Evolutionary conservation across 2,113 vertebrate genomes (phyloP).

Genomic region (Burhinus bistriatus): DNA sequence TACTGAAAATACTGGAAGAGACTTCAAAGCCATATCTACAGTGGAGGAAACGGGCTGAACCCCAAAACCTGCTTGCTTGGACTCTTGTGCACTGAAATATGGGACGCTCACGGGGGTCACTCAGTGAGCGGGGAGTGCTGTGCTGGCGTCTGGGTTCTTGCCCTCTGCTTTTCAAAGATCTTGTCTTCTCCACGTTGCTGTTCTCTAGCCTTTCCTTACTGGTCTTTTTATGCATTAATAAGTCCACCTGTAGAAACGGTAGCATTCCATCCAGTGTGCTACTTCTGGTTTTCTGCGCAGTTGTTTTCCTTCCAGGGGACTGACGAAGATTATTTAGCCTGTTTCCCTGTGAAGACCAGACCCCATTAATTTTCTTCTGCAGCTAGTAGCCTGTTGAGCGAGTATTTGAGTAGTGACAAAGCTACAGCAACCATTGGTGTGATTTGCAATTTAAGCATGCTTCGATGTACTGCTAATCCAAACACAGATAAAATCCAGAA

Average conservation of each 20-base stretch:
- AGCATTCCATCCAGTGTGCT: not conserved
- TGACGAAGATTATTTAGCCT: not conserved
- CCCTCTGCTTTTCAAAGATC: not conserved
- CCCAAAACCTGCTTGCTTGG: not conserved
- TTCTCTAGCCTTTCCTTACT: not conserved
- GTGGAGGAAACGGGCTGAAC: not conserved
- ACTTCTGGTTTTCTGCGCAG: not conserved
- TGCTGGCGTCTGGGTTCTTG: not conserved
- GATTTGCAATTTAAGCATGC: fast-evolving
- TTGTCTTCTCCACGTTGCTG: not conserved
- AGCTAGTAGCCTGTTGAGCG: not conserved
- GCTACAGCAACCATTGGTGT: not conserved
- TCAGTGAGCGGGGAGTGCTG: not conserved
- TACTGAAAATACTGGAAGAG: not conserved
- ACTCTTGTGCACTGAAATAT: not conserved
- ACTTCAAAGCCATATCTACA: fast-evolving
- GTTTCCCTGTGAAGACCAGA: not conserved
- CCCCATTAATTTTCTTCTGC: not conserved
- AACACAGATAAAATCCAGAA: not conserved
- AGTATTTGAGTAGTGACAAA: not conserved
- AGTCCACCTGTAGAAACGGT: not conserved
- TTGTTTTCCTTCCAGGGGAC: not conserved
- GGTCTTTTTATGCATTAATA: not conserved
- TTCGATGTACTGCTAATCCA: not conserved
- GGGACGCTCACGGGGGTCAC: not conserved